Evolutionary conservation across 2,888 invertebrate genomes (phyloP), one percentile per base, ranked within the genome.

Genomic region (Petrolisthes manimaculis): DNA sequence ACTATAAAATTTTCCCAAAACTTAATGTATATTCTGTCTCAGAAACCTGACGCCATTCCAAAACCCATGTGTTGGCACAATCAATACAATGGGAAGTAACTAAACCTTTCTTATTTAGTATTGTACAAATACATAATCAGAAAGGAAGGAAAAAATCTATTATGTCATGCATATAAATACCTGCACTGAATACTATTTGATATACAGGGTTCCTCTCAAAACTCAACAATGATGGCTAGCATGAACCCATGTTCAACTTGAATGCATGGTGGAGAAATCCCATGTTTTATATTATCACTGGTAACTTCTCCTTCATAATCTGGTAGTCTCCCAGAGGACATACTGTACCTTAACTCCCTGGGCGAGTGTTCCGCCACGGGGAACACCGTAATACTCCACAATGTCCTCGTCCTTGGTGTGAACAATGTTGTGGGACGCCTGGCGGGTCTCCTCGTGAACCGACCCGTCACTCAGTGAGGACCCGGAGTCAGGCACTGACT

Each of bases 381-480:
- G 92, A 53, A 92, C 92, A 6, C 92, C 91, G 67, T 92, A 89
- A 91, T 96, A 96, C 93, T 97, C 97, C 83, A 97, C 96, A 93
- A 96, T 86, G 88, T 96, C 96, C 93, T 97, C 96, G 92, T 96
- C 96, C 87, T 96, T 95, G 92, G 95, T 95, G 92, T 97, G 96
- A 86, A 95, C 94, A 93, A 94, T 95, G 90, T 86, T 89, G 84
- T 89, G 90, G 21, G 74, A 78, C 21, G 90, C 88, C 55, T 88
- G 83, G 18, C 86, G 84, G 18, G 85, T 91, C 90, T 90, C 84
- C 75, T 91, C 89, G 84, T 91, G 91, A 53, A 89, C 88, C 5
- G 88, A 89, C 74, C 93, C 93, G 86, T 94, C 93, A 95, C 96
- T 90, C 94, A 95, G 83, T 95, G 95, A 91, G 94, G 94, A 92